These are phyloP conservation scores for Electrophaes corylata DNA, from an alignment of 2,888 invertebrate genomes.

Conservation along the genomic window DNA sequence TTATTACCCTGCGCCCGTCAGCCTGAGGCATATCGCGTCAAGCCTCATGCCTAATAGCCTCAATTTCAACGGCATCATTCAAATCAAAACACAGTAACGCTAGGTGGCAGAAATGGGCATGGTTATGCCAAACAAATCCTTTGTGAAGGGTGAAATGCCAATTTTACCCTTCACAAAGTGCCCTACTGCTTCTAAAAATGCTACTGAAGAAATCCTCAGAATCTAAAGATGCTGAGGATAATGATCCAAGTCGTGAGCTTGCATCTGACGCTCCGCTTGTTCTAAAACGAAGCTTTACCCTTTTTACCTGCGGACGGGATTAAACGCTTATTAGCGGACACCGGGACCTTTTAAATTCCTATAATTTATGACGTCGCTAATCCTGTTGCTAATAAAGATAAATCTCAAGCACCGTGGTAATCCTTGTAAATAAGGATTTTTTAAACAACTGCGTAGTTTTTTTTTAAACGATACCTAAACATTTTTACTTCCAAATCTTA, in stretches of 20 bases:
- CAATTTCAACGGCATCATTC: no score
- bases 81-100: no score
- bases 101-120: no score
- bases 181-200: no score
- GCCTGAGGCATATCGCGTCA: no score
- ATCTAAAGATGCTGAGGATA: neutral
- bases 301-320: conserved; percentile 62
- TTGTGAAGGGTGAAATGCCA: no score
- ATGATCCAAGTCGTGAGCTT: neutral
- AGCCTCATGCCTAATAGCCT: no score
- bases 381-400: conserved; percentile 54
- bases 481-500: no score
- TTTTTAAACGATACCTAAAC: neutral
- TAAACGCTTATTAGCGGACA: conserved; percentile 56
- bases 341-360: conserved; percentile 57
- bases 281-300: conserved; percentile 17
- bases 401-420: conserved; percentile 37
- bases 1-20: no score
- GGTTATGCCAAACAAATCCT: no score
- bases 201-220: no score
- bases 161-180: no score
- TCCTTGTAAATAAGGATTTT: conserved; percentile 23
- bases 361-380: conserved; percentile 58
- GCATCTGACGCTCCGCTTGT: conserved; percentile 10
- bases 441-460: neutral